Evolutionary conservation across 2,797 vertebrate genomes (phyloP), one percentile per base, ranked within the genome.

Genomic region (Eupleurogrammus muticus): DNA sequence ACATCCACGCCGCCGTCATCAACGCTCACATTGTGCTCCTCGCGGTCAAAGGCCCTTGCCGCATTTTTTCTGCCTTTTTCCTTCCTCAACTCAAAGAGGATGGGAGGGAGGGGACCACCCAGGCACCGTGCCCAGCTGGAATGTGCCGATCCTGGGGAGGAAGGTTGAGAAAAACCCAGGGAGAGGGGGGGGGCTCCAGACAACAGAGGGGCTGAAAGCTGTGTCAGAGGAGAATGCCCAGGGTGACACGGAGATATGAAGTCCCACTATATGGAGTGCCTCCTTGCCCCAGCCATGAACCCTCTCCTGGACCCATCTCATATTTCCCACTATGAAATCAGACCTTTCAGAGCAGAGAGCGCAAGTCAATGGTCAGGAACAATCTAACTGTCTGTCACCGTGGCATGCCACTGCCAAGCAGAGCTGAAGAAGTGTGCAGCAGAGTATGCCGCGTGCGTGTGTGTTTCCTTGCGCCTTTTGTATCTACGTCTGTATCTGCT

Each of bases 331-430:
- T 90, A 86, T 94, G 93, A 93, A 93, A 94, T 92, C 90, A 92
- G 91, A 94, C 82, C 93, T 91, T 61, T 77, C 83, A 78, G 90
- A 92, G 90, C 89, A 89, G 73, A 85, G 86, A 88, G 85, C 77
- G 81, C 90, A 92, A 92, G 87, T 92, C 92, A 90, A 83, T 92
- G 92, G 87, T 89, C 91, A 93, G 86, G 92, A 94, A 94, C 92
- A 94, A 94, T 95, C 91, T 89, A 91, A 93, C 84, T 91, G 92
- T 92, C 92, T 92, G 90, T 94, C 93, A 93, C 61, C 77, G 20
- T 35, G 81, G 77, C 56, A 79, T 82, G 77, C 83, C 17, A 32
- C 76, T 88, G 91, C 90, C 90, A 92, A 78, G 58, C 66, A 54
- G 75, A 82, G 81, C 82, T 80, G 46, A 54, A 77, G 71, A 80